These are phyloP conservation scores for Yponomeuta sedellus DNA, from an alignment of 2,888 invertebrate genomes.

Conservation along the genomic window DNA sequence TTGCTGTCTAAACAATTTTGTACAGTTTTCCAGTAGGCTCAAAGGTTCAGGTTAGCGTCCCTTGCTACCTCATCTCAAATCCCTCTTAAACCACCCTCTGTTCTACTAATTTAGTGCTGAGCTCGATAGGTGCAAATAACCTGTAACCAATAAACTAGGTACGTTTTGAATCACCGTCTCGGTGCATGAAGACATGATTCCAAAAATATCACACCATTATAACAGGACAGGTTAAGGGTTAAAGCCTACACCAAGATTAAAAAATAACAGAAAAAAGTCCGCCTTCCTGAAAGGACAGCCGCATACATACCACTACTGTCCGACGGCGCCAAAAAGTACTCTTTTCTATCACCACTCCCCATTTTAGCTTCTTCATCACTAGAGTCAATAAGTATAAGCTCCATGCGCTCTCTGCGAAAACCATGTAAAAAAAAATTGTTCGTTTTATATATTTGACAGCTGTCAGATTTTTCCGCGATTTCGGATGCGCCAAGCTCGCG, in stretches of 20 bases:
- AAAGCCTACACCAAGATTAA: background rate
- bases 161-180: background rate
- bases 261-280: background rate
- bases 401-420: slow-evolving; percentile 62
- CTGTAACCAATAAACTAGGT: background rate
- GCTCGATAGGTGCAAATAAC: background rate
- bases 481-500: background rate
- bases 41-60: too few species aligned
- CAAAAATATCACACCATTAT: background rate
- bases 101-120: background rate
- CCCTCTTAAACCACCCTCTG: too few species aligned
- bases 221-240: background rate
- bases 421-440: slow-evolving; percentile 37
- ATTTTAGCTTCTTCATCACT: slow-evolving; percentile 57
- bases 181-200: background rate
- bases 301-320: slow-evolving; percentile 61
- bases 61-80: too few species aligned
- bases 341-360: slow-evolving; percentile 50
- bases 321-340: slow-evolving; percentile 57
- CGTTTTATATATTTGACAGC: slow-evolving; percentile 15
- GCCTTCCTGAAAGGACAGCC: slow-evolving; percentile 12
- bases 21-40: too few species aligned
- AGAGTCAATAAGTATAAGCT: slow-evolving; percentile 61
- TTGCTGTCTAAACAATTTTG: too few species aligned
- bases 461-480: slow-evolving; percentile 5